Evolutionary conservation across 2,797 vertebrate species (phyloP), one percentile per base, ranked within the genome.

Genomic region (Falco novaeseelandiae): DNA sequence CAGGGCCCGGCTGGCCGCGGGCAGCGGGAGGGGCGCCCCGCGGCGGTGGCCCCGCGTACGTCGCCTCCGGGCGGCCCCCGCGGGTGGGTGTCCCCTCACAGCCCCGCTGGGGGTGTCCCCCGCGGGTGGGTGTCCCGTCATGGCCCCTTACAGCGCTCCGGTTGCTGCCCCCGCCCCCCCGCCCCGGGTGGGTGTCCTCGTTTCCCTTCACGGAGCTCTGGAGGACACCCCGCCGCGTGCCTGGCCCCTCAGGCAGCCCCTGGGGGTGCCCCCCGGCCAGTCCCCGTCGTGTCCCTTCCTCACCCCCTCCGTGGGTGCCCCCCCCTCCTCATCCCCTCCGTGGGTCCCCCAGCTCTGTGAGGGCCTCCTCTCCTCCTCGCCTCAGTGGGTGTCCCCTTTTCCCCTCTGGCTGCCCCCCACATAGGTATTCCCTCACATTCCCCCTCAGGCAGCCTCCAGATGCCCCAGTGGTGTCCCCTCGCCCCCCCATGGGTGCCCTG

Each of bases 1-100:
- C 81, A 77, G 70, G 78, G 77, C 69, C 87, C 52, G 90, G 78
- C 74, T 13, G 66, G 79, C 66, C 11, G 83, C 86, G 86, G 81
- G 81, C 84, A 48, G 74, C 38, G 61, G 52, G 62, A 17, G 70
- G 58, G 70, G 70, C 63, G 49, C 36, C 77, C 80, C 63, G 73
- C 57, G 80, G 59, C 38, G 61, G 62, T 38, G 12, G 55, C 48
- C 59, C 51, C 30, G 59, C 17, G 86, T 30, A 40, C 18, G 12
- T 27, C 44, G 59, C 36, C 54, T 34, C 46, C 21, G 23, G 49
- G 48, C 16, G 66, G 16, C 7, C 12, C 44, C 17, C 8, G 32
- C 4, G 57, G 34, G n/a, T 42, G 44, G 25, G 51, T 23, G 51
- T 52, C 51, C 51, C 51, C 25, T 48, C 25, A 22, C 3, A 12